phyloP scores from a whole-genome alignment of 2,797 vertebrate species.

The Falco concolor region DNA sequence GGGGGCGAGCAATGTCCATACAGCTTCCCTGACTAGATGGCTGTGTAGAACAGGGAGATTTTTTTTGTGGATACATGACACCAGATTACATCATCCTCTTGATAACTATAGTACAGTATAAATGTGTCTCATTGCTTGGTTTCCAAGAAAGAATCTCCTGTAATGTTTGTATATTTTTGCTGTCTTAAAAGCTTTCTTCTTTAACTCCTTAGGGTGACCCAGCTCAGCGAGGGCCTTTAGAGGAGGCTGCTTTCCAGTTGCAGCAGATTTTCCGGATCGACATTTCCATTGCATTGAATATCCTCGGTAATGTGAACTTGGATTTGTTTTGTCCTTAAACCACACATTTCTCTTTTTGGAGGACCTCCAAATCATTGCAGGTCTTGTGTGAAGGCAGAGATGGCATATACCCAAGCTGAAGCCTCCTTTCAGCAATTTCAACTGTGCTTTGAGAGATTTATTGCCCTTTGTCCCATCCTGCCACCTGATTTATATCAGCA shows the following conservation, averaged over 20 bases:
- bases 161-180: neutral
- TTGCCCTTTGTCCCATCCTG: conserved; percentile 20
- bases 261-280: conserved; percentile 79
- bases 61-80: neutral
- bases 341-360: conserved; percentile 18
- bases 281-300: conserved; percentile 81
- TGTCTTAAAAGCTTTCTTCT: conserved; percentile 18
- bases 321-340: conserved; percentile 42
- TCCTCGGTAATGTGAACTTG: conserved; percentile 73
- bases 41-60: neutral
- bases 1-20: neutral
- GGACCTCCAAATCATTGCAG: conserved; percentile 48
- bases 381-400: conserved; percentile 35
- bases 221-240: conserved; percentile 71
- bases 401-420: conserved; percentile 38
- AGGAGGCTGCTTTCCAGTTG: conserved; percentile 78
- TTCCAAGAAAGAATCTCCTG: neutral
- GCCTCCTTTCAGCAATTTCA: conserved; percentile 39
- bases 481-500: conserved; percentile 56
- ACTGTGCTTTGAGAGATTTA: conserved; percentile 37
- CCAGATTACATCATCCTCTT: neutral
- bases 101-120: neutral
- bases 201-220: conserved; percentile 61
- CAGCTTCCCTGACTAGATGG: neutral
- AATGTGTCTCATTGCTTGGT: neutral